Evolutionary conservation across 37 sponge, comb jelly and placozoan genomes (phyloP).

Genomic region (Oopsacas minuta): DNA sequence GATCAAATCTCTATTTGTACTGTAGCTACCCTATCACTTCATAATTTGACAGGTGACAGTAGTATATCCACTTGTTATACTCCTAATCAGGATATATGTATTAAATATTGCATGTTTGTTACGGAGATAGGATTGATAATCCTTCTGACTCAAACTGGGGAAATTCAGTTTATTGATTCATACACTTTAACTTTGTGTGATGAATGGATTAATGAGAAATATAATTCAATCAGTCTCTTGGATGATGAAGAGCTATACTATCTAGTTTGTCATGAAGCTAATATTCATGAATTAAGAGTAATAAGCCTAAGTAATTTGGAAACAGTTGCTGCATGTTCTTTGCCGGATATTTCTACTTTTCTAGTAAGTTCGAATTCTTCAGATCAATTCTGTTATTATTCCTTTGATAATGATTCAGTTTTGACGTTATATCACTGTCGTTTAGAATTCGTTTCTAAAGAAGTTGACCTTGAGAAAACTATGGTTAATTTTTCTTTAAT

Average conservation of each 20-base stretch:
- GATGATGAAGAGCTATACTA: not conserved
- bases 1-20: not conserved
- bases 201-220: not conserved
- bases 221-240: not conserved
- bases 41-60: not conserved
- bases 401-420: not conserved
- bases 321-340: not conserved
- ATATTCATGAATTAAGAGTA: not conserved
- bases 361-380: not conserved
- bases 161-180: not conserved
- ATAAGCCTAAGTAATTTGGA: not conserved
- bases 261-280: not conserved
- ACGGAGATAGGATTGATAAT: not conserved
- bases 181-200: not conserved
- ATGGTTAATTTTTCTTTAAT: not conserved
- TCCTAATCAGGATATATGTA: not conserved
- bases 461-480: not conserved
- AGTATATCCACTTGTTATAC: not conserved
- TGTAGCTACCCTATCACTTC: not conserved
- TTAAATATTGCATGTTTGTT: not conserved
- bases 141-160: not conserved
- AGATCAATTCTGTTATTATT: not conserved
- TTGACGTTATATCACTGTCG: not conserved
- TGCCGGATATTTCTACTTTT: not conserved
- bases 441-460: not conserved